Base-by-base conservation (phyloP, 2,797 vertebrate species). In the Distichodus sexfasciatus region DNA sequence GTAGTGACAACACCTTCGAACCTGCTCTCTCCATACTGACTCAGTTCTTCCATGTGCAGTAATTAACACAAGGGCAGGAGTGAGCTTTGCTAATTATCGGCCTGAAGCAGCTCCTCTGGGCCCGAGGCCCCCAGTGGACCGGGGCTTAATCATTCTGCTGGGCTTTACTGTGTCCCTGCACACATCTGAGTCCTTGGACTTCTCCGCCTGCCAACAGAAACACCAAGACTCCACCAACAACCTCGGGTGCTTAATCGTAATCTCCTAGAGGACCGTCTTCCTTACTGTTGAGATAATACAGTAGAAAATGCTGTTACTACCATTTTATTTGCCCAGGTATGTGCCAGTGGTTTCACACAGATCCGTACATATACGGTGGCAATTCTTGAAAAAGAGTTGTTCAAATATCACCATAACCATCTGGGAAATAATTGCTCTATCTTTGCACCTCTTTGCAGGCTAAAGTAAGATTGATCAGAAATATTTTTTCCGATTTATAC, bases 291-390 rank as follows among this genome's bases (percentile, higher is more conserved):
- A 66, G 76, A 65, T 71, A 67, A 58, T 63, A 58, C 23, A 47
- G 54, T 19, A 59, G 35, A 71, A 70, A 58, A 79, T 72, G 44
- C 19, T 14, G 70, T 41, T 33, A 66, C 80, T 82, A 69, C 61
- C 77, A 71, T 85, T 78, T 79, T 69, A 83, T 82, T n/a, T 79
- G 80, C 72, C 61, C 41, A 28, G 55, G 55, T 41, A 29, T 29
- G 17, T 78, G 75, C 75, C 78, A 79, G n/a, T n/a, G n/a, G n/a
- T n/a, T 81, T 85, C 77, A 86, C 81, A 79, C 79, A 43, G n/a
- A n/a, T n/a, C n/a, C n/a, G n/a, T n/a, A n/a, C n/a, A n/a, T n/a
- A n/a, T n/a, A n/a, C n/a, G n/a, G n/a, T n/a, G n/a, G n/a, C n/a
- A n/a, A n/a, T n/a, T n/a, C n/a, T n/a, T n/a, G n/a, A n/a, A n/a